These are phyloP conservation scores for Addax nasomaculatus DNA, from an alignment of 2,113 vertebrate genomes.

Conservation along the genomic window DNA sequence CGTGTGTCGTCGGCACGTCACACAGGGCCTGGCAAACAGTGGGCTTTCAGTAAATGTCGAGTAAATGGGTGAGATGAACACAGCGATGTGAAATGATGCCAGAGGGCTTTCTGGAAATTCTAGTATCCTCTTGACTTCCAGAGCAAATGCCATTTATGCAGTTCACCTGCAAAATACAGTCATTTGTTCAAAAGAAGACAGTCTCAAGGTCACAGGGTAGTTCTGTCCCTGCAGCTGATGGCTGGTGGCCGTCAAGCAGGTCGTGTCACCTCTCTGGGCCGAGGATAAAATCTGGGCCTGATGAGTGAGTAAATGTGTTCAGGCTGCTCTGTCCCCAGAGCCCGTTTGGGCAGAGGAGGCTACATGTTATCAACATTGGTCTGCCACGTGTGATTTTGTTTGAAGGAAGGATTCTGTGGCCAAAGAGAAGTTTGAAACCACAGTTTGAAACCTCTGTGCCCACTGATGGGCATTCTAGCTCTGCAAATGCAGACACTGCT, in stretches of 20 bases:
- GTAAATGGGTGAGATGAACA: neutral
- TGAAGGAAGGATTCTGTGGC: neutral
- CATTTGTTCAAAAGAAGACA: neutral
- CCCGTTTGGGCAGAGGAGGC: neutral
- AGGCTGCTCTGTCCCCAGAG: neutral
- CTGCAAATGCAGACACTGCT: neutral
- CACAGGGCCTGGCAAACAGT: neutral
- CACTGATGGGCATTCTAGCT: neutral
- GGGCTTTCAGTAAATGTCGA: neutral
- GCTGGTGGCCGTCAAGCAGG: neutral
- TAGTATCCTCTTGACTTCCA: neutral
- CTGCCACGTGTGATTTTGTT: neutral
- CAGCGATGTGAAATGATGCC: neutral
- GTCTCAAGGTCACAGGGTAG: neutral
- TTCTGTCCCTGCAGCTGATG: neutral
- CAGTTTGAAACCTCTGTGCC: neutral
- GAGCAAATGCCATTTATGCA: neutral
- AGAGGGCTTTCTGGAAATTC: neutral
- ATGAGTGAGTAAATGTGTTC: neutral
- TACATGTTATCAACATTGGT: neutral
- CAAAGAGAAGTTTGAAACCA: neutral
- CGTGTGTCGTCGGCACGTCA: fast-evolving
- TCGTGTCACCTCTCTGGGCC: no score
- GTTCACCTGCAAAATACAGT: neutral
- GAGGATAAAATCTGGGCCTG: neutral